A percentile compares a stretch with the other conserved stretches of the same genome.
These are phyloP conservation scores for Girardinichthys multiradiatus DNA, from an alignment of 2,113 vertebrate genomes.

Conservation along the genomic window DNA sequence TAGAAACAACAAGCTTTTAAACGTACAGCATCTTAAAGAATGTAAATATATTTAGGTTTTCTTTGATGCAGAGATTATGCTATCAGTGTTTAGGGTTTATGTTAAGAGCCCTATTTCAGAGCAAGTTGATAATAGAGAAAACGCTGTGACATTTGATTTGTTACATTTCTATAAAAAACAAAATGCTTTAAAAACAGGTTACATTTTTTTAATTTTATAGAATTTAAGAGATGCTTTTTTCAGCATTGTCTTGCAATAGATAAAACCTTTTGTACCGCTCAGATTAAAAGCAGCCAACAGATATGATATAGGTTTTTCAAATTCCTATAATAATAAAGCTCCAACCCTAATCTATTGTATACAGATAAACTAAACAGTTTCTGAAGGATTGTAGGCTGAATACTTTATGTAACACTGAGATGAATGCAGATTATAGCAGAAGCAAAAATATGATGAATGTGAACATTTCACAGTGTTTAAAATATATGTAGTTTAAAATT, in stretches of 20 bases:
- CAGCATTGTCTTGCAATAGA: not conserved
- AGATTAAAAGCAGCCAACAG: conserved; percentile 44
- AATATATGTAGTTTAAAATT: not conserved
- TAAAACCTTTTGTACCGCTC: conserved; percentile 21
- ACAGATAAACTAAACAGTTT: conserved; percentile 19
- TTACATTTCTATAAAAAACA: conserved; percentile 71
- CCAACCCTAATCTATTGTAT: conserved; percentile 7
- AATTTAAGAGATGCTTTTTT: conserved; percentile 24
- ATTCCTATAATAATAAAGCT: conserved; percentile 7
- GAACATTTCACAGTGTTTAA: not conserved
- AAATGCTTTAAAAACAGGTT: conserved; percentile 43
- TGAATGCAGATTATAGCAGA: conserved; percentile 55
- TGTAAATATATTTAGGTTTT: conserved; percentile 55
- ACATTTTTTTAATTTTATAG: conserved; percentile 50
- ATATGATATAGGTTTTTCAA: conserved; percentile 43
- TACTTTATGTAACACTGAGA: conserved; percentile 8
- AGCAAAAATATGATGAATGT: conserved; percentile 4
- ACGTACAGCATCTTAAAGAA: conserved; percentile 51
- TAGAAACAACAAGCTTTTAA: conserved; percentile 56
- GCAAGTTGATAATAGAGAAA: conserved; percentile 61
- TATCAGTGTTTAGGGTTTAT: conserved; percentile 50
- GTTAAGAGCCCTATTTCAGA: conserved; percentile 45
- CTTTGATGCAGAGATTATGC: conserved; percentile 71
- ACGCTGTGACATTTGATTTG: conserved; percentile 60
- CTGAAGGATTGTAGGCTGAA: not conserved